Evolutionary conservation across 2,888 invertebrate species (phyloP).

Genomic region (Eulithis prunata): DNA sequence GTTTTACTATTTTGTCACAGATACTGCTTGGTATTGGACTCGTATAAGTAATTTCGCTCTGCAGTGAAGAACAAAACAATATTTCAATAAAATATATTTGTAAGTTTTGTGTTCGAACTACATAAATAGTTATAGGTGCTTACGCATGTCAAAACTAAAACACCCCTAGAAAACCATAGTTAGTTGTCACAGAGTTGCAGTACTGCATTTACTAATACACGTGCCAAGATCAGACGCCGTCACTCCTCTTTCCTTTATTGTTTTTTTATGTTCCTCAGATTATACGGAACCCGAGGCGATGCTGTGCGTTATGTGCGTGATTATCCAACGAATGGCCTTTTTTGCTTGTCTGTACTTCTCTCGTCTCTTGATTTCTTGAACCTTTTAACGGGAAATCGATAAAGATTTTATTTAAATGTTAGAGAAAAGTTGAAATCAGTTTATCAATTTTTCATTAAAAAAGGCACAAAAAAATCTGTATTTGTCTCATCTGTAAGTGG

Average conservation of each 20-base stretch:
- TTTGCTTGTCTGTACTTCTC: constrained; percentile 24
- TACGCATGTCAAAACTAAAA: too few relatives aligned
- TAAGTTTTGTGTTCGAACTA: too few relatives aligned
- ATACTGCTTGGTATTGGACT: too few relatives aligned
- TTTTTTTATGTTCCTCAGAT: constrained; percentile 59
- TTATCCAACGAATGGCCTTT: constrained; percentile 32
- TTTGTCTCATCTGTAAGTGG: too few relatives aligned
- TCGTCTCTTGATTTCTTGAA: constrained; percentile 7
- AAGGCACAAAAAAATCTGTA: too few relatives aligned
- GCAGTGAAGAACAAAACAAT: too few relatives aligned
- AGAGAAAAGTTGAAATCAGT: too few relatives aligned
- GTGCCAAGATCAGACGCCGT: constrained; percentile 46
- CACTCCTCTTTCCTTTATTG: constrained; percentile 69
- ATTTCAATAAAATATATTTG: too few relatives aligned
- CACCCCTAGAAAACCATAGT: neutral
- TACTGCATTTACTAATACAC: constrained; percentile 36
- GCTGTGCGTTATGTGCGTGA: constrained; percentile 42
- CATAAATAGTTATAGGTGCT: too few relatives aligned
- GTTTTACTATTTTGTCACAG: too few relatives aligned
- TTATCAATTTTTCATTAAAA: too few relatives aligned
- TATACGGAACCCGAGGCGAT: constrained; percentile 34
- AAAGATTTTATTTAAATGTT: neutral
- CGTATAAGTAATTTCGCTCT: too few relatives aligned
- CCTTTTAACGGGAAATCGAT: constrained; percentile 15
- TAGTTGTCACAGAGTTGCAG: neutral